A percentile compares a stretch with the other conserved stretches of the same genome.
Evolutionary conservation across 2,888 invertebrate species (phyloP).

Genomic region (Portevinia maculata): DNA sequence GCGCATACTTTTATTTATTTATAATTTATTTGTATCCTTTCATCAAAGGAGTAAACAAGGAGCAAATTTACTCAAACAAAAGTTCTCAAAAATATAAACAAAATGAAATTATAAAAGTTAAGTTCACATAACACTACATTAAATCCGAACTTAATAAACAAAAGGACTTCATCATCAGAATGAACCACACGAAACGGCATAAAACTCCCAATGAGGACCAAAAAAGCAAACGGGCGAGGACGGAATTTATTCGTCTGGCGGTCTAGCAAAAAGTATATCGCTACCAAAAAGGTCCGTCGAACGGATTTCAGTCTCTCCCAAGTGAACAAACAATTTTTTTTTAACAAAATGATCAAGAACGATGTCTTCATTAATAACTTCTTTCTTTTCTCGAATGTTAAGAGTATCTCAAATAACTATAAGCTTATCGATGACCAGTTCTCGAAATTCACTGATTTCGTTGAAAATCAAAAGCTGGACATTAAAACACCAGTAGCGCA

Average conservation of each 20-base stretch:
- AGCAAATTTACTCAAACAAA: too few relatives aligned
- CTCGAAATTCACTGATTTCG: conserved; percentile 87
- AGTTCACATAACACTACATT: background rate
- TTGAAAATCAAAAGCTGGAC: conserved; percentile 86
- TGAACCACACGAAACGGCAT: conserved; percentile 54
- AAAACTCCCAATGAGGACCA: conserved; percentile 51
- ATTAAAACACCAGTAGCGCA: conserved; percentile 88
- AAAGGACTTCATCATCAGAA: background rate
- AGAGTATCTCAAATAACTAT: conserved; percentile 89
- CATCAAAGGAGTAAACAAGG: too few relatives aligned
- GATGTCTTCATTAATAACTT: conserved; percentile 90
- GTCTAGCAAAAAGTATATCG: conserved; percentile 54
- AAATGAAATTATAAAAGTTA: background rate
- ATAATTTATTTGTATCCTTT: too few relatives aligned
- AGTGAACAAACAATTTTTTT: conserved; percentile 87
- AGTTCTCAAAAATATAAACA: background rate
- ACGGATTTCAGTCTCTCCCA: conserved; percentile 85
- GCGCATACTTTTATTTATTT: too few relatives aligned
- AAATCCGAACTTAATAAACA: background rate
- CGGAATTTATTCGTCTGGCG: conserved; percentile 53
- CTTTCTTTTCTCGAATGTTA: conserved; percentile 87
- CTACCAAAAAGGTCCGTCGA: conserved; percentile 85
- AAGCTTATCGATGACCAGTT: conserved; percentile 90
- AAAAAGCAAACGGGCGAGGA: conserved; percentile 43
- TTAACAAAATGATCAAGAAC: conserved; percentile 88